Evolutionary conservation across 2,113 vertebrate genomes (phyloP).

Genomic region (Labrus mixtus): DNA sequence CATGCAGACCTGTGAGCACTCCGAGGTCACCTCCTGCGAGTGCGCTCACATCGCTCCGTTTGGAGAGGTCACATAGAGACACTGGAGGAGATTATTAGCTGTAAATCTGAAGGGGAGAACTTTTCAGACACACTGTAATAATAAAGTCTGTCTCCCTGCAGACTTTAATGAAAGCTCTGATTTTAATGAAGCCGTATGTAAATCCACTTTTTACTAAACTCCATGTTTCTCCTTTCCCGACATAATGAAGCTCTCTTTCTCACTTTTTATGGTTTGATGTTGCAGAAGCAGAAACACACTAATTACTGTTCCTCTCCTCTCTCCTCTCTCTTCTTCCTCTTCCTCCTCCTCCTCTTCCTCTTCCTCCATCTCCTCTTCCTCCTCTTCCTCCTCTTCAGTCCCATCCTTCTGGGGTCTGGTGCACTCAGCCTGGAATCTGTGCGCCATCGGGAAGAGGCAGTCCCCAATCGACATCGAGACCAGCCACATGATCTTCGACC

Average conservation of each 20-base stretch:
- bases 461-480: slow-evolving; percentile 98
- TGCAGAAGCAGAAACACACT: background rate
- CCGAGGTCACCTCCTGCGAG: background rate
- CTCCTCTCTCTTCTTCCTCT: too few species aligned
- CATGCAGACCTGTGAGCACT: background rate
- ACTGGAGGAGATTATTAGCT: background rate
- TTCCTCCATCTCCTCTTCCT: background rate
- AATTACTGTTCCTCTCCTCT: slow-evolving; percentile 12
- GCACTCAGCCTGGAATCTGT: slow-evolving; percentile 98
- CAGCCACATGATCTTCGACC: slow-evolving; percentile 98
- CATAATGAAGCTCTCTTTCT: slow-evolving; percentile 41
- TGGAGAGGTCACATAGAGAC: background rate
- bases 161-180: slow-evolving; percentile 49
- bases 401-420: slow-evolving; percentile 99
- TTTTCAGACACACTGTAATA: slow-evolving; percentile 33
- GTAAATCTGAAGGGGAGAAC: slow-evolving; percentile 5
- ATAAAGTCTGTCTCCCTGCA: slow-evolving; percentile 25
- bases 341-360: background rate
- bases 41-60: background rate
- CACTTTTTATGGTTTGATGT: slow-evolving; percentile 38
- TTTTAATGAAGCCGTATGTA: slow-evolving; percentile 59
- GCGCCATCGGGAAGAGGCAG: slow-evolving; percentile 96
- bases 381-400: slow-evolving; percentile 78
- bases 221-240: slow-evolving; percentile 29
- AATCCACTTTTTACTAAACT: slow-evolving; percentile 48